Conservation (phyloP, 2,113 vertebrate species). For the Ictalurus punctatus region DNA sequence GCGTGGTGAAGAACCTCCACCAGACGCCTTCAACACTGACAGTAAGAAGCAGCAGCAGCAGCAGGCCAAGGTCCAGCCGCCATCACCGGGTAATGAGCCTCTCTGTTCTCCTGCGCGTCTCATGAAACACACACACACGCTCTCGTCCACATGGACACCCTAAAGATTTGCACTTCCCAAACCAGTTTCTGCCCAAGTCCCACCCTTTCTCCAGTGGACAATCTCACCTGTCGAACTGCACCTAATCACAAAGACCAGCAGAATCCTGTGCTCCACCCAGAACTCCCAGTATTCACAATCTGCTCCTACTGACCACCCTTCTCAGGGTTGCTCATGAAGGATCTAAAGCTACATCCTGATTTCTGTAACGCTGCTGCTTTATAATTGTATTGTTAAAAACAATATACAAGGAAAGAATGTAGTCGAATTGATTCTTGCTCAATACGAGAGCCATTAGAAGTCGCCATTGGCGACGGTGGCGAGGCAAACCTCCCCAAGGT, state of each 20-base stretch:
- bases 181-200: background rate
- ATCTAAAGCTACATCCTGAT: background rate
- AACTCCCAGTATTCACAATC: background rate
- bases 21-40: constrained; percentile 80
- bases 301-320: background rate
- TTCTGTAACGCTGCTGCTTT: background rate
- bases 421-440: background rate
- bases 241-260: background rate
- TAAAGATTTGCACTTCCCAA: background rate
- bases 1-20: constrained; percentile 91
- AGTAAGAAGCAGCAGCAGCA: constrained; percentile 76
- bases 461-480: background rate
- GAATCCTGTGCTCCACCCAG: background rate
- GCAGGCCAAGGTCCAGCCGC: constrained; percentile 89
- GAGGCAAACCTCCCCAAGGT: background rate
- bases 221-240: background rate
- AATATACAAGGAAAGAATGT: background rate
- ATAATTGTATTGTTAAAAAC: background rate
- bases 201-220: too few relatives aligned
- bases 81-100: constrained; percentile 85
- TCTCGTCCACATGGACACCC: background rate
- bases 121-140: background rate
- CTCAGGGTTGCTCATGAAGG: background rate
- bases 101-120: background rate
- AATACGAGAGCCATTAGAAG: background rate